These are phyloP conservation scores for Cyanoderma ruficeps DNA, from an alignment of 2,113 vertebrate genomes.

Conservation along the genomic window DNA sequence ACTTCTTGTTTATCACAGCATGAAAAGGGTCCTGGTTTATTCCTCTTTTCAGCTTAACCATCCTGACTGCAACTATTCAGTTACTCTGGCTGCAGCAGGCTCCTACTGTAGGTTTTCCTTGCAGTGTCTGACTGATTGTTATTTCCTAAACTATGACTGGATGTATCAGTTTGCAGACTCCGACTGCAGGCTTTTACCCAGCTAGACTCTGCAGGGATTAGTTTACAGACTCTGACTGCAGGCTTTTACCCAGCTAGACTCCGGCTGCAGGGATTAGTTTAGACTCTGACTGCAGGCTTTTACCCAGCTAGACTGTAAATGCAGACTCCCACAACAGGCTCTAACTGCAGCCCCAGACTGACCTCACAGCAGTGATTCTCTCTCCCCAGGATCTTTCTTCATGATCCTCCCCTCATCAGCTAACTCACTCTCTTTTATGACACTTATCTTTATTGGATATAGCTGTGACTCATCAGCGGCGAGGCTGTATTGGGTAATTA, in stretches of 20 bases:
- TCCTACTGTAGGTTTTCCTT: neutral
- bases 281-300: too few relatives aligned
- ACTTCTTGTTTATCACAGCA: neutral
- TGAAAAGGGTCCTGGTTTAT: neutral
- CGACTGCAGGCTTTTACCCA: too few relatives aligned
- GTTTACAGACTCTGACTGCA: too few relatives aligned
- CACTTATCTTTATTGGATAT: neutral
- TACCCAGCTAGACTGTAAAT: too few relatives aligned
- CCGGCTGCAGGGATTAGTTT: neutral
- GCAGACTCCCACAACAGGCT: too few relatives aligned
- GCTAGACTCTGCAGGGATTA: too few relatives aligned
- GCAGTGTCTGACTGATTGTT: too few relatives aligned
- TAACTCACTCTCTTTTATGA: neutral
- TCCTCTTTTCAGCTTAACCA: too few relatives aligned
- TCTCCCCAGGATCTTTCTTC: neutral
- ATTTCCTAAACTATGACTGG: too few relatives aligned
- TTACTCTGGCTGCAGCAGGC: neutral
- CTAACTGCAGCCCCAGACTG: neutral
- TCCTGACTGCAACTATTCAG: too few relatives aligned
- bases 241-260: neutral
- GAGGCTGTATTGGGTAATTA: neutral
- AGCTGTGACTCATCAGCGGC: neutral
- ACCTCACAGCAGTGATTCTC: neutral
- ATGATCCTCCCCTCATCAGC: neutral
- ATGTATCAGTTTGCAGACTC: too few relatives aligned